A percentile compares a stretch with the other conserved stretches of the same genome.
Conservation (phyloP, 2,797 vertebrate genomes). For the Enteromius afrohamiltoni region DNA sequence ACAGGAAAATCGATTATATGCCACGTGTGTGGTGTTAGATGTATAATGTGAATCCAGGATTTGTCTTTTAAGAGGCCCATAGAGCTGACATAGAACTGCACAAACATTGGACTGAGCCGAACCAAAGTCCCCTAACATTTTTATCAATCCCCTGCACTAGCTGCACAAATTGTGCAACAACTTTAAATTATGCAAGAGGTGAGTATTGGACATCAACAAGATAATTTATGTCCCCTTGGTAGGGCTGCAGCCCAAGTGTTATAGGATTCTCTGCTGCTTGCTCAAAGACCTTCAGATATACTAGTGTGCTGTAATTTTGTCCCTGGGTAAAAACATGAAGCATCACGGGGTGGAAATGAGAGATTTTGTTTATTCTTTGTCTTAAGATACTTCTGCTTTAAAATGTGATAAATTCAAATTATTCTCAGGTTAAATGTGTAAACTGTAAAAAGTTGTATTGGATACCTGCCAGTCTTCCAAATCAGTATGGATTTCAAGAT, state of each 20-base stretch:
- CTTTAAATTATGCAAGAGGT: conserved; percentile 41
- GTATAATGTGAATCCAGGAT: conserved; percentile 41
- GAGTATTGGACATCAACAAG: conserved; percentile 33
- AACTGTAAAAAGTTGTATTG: background rate
- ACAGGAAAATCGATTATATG: conserved; percentile 51
- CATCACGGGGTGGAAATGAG: conserved; percentile 1
- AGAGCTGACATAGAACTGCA: conserved; percentile 10
- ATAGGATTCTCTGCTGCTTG: conserved; percentile 26
- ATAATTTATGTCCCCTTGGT: background rate
- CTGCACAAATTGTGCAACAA: conserved; percentile 36
- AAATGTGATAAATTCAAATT: background rate
- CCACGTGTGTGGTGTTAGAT: conserved; percentile 49
- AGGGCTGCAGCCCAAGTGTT: conserved; percentile 19
- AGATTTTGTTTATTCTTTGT: background rate
- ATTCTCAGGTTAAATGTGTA: background rate
- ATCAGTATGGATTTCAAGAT: background rate
- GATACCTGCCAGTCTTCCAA: background rate
- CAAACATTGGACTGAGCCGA: background rate
- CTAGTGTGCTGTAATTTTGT: background rate
- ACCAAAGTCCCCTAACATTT: conserved; percentile 27
- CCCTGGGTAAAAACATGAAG: conserved; percentile 12
- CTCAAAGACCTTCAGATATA: background rate
- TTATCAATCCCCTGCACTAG: conserved; percentile 4
- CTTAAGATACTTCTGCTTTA: background rate
- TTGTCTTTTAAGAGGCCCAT: conserved; percentile 15